Base-by-base conservation (phyloP, 2,113 vertebrate genomes). In the Ceratotherium simum region DNA sequence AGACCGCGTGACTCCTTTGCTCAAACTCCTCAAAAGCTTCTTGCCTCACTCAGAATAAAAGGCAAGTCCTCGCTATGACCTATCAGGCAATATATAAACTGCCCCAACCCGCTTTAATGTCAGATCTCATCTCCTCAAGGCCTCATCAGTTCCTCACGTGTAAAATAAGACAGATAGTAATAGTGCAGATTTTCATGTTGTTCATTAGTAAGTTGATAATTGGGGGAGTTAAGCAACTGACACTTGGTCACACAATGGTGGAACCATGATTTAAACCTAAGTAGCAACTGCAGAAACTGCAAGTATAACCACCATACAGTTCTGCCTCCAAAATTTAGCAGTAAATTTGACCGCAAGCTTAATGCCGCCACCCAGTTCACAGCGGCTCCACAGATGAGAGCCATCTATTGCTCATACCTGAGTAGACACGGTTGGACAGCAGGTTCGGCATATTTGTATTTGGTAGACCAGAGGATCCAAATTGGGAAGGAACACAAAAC, bases 401-500 rank as follows among this genome's bases (percentile, higher is more conserved):
- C 27, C 72, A 12, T 83, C 42, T 39, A 0, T 98, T 96, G 99
- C 99, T 99, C 99, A 98, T 98, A 96, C 99, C 99, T 88, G 99
- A 99, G 91, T 99, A 99, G 85, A 98, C 96, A 51, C 98, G 98
- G 78, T 97, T 99, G 83, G 99, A 96, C 60, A 99, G 2, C 11
- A 99, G 79, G 13, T 98, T 99, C 17, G 99, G 96, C 96, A 99
- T 81, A 12, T 98, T 99, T 36, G 99, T 56, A 4, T 99, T 99
- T 54, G 98, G 98, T 6, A 99, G 98, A 42, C 99, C 94, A 0
- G 99, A 94, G 13, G 99, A 98, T 25, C 99, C 99, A 6, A 99
- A 98, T 51, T 99, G 99, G 56, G 99, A 98, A 1, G 99, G 97
- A 95, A 99, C 97, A 58, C 99, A 99, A 75, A 99, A 99, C 97